phyloP scores from a whole-genome alignment of 2,888 invertebrate species.

The Rosalia funebris region DNA sequence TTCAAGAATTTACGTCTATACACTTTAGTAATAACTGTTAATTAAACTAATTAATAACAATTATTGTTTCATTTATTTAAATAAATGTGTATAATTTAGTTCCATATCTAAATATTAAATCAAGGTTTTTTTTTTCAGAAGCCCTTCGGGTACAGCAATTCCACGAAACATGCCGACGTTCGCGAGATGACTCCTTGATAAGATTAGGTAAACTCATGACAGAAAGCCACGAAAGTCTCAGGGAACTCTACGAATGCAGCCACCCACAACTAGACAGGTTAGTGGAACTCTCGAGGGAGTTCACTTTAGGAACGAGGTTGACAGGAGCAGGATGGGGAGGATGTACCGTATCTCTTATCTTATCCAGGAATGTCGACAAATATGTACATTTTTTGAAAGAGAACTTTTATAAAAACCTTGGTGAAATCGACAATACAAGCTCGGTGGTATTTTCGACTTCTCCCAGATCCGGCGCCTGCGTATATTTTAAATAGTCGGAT shows the following conservation, averaged over 20 bases:
- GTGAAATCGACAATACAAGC: slow-evolving; percentile 65
- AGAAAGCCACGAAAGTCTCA: slow-evolving; percentile 87
- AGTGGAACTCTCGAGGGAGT: slow-evolving; percentile 76
- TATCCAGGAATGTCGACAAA: slow-evolving; percentile 70
- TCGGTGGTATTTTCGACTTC: slow-evolving; percentile 71
- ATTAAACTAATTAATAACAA: too few species aligned
- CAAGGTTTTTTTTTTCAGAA: slow-evolving; percentile 75
- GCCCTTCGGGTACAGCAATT: slow-evolving; percentile 86
- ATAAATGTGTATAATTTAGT: too few species aligned
- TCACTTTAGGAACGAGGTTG: slow-evolving; percentile 81
- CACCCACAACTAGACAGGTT: slow-evolving; percentile 86
- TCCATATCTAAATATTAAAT: too few species aligned
- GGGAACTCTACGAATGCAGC: slow-evolving; percentile 91
- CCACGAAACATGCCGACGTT: slow-evolving; percentile 68
- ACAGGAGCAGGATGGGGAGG: slow-evolving; percentile 99
- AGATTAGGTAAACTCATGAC: slow-evolving; percentile 86
- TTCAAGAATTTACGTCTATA: too few species aligned
- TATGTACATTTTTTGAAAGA: slow-evolving; percentile 77
- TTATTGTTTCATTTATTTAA: too few species aligned
- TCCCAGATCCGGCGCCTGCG: slow-evolving; percentile 73
- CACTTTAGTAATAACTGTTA: too few species aligned
- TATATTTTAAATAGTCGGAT: slow-evolving; percentile 37
- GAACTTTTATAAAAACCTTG: slow-evolving; percentile 73
- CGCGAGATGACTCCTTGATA: slow-evolving; percentile 53
- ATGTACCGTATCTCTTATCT: slow-evolving; percentile 88